phyloP scores from a whole-genome alignment of 2,888 invertebrate genomes.

The Drosophila subsilvestris region DNA sequence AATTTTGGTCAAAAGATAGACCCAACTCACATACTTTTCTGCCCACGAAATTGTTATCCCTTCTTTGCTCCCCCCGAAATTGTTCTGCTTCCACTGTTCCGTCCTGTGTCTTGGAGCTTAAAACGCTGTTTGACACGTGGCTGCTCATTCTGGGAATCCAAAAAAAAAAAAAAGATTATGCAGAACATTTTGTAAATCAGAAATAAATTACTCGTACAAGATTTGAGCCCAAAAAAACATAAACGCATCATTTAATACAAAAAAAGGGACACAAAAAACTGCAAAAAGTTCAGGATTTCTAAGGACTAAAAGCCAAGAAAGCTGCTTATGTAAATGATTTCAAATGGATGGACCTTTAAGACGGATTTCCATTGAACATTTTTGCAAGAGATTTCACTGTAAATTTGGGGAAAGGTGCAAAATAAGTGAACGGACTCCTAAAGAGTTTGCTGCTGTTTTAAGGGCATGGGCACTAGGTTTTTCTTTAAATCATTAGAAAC shows the following conservation, averaged over 20 bases:
- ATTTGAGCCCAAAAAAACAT: conserved; percentile 11
- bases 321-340: conserved; percentile 71
- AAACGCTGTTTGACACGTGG: conserved; percentile 29
- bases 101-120: background rate
- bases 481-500: too few species aligned
- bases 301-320: conserved; percentile 52
- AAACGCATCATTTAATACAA: conserved; percentile 39
- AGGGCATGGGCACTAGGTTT: too few species aligned
- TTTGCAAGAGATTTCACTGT: background rate
- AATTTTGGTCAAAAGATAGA: conserved; percentile 35
- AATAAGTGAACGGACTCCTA: background rate
- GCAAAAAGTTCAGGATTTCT: conserved; percentile 4
- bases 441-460: background rate
- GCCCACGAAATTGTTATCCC: too few species aligned
- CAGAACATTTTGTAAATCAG: conserved; percentile 19
- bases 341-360: conserved; percentile 43
- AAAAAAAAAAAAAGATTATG: conserved; percentile 34
- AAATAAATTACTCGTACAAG: conserved; percentile 26
- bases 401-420: background rate
- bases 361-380: background rate
- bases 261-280: conserved; percentile 11
- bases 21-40: conserved; percentile 18
- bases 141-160: conserved; percentile 14
- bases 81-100: background rate
- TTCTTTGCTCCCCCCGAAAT: background rate